Conservation (phyloP, 1,140 invertebrate species). For the Diachasma alloeum region DNA sequence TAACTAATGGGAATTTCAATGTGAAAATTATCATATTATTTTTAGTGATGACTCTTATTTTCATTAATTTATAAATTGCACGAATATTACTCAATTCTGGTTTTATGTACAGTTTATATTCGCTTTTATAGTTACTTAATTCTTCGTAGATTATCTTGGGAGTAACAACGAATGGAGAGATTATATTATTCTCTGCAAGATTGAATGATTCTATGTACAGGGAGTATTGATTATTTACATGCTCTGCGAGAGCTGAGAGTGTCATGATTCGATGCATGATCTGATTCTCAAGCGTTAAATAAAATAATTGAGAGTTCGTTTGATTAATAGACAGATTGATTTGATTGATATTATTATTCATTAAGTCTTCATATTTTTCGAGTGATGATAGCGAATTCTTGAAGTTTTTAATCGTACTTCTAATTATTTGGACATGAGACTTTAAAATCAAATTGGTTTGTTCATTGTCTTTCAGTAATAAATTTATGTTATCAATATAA, state of each 20-base stretch:
- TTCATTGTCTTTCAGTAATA: no score
- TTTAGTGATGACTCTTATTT: not conserved
- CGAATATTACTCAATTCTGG: not conserved
- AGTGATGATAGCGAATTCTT: slow-evolving; percentile 24
- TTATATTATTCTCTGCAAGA: slow-evolving; percentile 41
- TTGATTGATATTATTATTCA: slow-evolving; percentile 32
- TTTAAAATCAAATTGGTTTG: no score
- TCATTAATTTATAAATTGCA: no score
- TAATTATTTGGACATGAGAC: no score
- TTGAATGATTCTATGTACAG: slow-evolving; percentile 37
- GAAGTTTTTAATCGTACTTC: slow-evolving; percentile 31
- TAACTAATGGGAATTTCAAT: not conserved
- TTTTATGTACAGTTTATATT: not conserved
- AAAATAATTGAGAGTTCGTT: not conserved
- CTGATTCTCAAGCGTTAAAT: not conserved
- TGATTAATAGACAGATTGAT: slow-evolving; percentile 22
- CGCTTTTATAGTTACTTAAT: slow-evolving; percentile 31
- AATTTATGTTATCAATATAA: no score
- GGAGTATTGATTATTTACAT: slow-evolving; percentile 41
- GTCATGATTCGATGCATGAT: slow-evolving; percentile 1
- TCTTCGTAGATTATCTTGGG: slow-evolving; percentile 34
- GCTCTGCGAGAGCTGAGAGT: slow-evolving; percentile 34
- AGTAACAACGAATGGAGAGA: slow-evolving; percentile 45
- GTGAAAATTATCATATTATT: not conserved
- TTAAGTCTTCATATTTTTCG: slow-evolving; percentile 34